Conservation (phyloP, 2,888 invertebrate genomes). For the Acrobasis suavella region DNA sequence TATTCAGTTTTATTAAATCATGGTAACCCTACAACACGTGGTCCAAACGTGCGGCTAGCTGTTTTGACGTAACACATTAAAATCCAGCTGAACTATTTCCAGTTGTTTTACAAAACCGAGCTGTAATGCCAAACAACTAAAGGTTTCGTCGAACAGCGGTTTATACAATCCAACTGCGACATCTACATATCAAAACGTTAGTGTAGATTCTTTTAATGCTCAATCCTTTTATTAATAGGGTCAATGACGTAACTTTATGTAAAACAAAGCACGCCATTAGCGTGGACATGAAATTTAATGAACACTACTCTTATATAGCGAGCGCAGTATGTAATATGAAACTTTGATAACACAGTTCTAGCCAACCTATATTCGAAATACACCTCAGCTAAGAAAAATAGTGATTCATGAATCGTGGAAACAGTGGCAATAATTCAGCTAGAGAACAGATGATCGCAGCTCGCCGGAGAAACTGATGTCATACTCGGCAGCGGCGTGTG, state of each 20-base stretch:
- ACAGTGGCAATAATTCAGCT: conserved; percentile 60
- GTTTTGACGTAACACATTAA: too few species aligned
- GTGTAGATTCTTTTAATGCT: conserved; percentile 27
- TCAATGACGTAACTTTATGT: conserved; percentile 20
- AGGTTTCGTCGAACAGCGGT: too few species aligned
- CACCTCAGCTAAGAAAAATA: conserved; percentile 37
- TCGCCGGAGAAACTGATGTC: conserved; percentile 69
- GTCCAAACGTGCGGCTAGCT: too few species aligned
- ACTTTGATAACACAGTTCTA: conserved; percentile 13
- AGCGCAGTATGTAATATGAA: conserved; percentile 15
- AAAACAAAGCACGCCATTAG: conserved; percentile 20
- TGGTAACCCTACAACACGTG: too few species aligned
- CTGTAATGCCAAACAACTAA: too few species aligned
- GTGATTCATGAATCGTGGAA: conserved; percentile 51
- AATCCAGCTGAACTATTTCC: too few species aligned
- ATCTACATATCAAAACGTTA: conserved; percentile 24
- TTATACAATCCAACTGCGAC: too few species aligned
- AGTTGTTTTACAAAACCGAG: too few species aligned
- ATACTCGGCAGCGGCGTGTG: conserved; percentile 66
- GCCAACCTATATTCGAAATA: conserved; percentile 30
- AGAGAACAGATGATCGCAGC: conserved; percentile 61
- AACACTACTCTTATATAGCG: conserved; percentile 14
- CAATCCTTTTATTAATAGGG: conserved; percentile 15
- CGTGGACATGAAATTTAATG: conserved; percentile 13
- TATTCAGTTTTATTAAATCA: too few species aligned